A percentile compares a stretch with the other conserved stretches of the same genome.
phyloP scores from a whole-genome alignment of 2,113 vertebrate species.

The Cinclus cinclus region DNA sequence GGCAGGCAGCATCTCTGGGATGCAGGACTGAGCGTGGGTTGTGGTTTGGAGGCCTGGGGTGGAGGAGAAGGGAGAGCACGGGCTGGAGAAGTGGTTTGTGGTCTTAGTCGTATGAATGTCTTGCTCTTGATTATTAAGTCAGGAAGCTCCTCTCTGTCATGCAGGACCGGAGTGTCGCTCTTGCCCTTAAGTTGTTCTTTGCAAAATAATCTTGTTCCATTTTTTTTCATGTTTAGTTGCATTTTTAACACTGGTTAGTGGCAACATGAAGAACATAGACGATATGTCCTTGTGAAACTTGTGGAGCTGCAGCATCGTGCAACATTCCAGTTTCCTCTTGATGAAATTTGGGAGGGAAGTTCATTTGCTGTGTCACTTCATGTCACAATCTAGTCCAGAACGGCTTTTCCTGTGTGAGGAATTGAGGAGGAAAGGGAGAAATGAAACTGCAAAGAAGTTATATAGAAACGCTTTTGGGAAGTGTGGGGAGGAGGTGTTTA shows the following conservation, averaged over 20 bases:
- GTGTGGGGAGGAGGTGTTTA: neutral
- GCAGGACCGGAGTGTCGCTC: neutral
- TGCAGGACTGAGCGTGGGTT: neutral
- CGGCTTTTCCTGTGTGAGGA: neutral
- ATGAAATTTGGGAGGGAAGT: slow-evolving; percentile 27
- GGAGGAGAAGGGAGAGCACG: neutral
- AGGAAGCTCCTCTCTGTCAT: neutral
- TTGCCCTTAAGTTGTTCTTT: neutral
- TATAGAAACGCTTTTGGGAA: neutral
- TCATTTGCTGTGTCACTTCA: slow-evolving; percentile 16
- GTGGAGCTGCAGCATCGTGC: neutral
- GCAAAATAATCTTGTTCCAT: neutral
- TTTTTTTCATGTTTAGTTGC: neutral
- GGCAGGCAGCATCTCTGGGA: neutral
- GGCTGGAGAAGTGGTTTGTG: neutral
- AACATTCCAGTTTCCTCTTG: neutral
- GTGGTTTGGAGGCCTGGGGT: neutral
- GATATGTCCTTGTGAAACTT: neutral
- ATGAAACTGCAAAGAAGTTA: neutral
- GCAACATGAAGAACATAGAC: neutral
- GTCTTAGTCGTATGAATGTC: neutral
- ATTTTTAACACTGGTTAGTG: neutral
- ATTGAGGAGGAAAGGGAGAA: neutral
- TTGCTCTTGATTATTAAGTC: neutral
- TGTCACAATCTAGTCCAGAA: slow-evolving; percentile 23